A percentile compares a stretch with the other conserved stretches of the same genome.
Evolutionary conservation across 2,888 invertebrate species (phyloP).

Genomic region (Lasius platythorax): DNA sequence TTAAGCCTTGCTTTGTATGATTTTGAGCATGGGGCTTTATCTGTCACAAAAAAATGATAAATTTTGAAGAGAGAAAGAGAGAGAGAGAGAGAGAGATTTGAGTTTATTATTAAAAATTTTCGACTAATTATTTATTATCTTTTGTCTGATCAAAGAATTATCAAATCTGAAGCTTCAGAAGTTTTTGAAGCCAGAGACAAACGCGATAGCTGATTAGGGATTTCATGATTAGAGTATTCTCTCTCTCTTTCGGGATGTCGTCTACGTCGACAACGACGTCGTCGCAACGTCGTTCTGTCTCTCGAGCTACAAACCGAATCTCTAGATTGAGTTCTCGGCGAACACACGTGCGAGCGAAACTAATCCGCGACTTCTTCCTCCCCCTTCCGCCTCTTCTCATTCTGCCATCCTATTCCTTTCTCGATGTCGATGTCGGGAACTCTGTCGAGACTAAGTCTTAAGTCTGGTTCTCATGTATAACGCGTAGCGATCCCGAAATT

Average conservation of each 20-base stretch:
- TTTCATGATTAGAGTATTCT: conserved; percentile 40
- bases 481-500: conserved; percentile 62
- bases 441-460: conserved; percentile 69
- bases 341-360: conserved; percentile 78
- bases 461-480: conserved; percentile 72
- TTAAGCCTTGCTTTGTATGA: no score
- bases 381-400: conserved; percentile 38
- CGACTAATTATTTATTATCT: background rate
- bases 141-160: background rate
- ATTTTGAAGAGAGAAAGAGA: no score
- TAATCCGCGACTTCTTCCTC: conserved; percentile 70
- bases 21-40: no score
- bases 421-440: conserved; percentile 61
- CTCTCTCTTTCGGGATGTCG: conserved; percentile 7
- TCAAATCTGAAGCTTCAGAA: conserved; percentile 3
- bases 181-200: background rate
- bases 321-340: conserved; percentile 79
- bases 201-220: conserved; percentile 25
- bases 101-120: background rate
- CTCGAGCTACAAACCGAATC: conserved; percentile 78
- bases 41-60: no score
- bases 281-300: conserved; percentile 48
- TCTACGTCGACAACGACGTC: conserved; percentile 15
- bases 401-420: conserved; percentile 45
- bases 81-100: no score